Base-by-base conservation (phyloP, 2,797 vertebrate genomes). In the Pseudomugil gertrudae region DNA sequence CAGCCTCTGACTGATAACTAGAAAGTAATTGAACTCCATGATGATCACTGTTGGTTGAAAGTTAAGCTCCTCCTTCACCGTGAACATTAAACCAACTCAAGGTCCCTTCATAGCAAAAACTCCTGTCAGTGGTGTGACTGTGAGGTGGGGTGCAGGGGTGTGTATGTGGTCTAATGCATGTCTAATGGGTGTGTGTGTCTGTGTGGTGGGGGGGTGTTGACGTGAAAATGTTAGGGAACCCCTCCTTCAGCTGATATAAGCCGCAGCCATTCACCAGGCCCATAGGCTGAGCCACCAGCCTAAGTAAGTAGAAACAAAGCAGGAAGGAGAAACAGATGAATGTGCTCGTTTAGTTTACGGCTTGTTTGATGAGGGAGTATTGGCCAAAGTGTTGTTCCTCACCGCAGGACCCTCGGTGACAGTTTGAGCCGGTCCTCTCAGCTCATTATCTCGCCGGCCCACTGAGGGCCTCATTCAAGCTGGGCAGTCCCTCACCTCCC, bases 401-500 rank as follows among this genome's bases (percentile, higher is more conserved):
- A 74, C 90, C 74, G 84, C 90, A 85, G 90, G 91, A 91, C 89
- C 76, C 90, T 90, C 84, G 84, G 87, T 91, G 91, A 92, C 91
- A 92, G 91, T 92, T 92, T 92, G 90, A 90, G 91, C 74, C 83
- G 88, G 80, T 92, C 90, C 90, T 90, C 90, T 91, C 90, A 87
- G 89, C 91, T 92, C 91, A 92, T 92, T 92, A 92, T 92, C 91
- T 90, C 86, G 89, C 88, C 85, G 84, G 91, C 91, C 90, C 86
- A 91, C 88, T 89, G 90, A 89, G 91, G 90, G 87, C 89, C 89
- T 90, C 91, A 92, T 92, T 92, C 90, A 92, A 55, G 79, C 84
- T 62, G 60, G 71, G 81, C 84, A 81, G 79, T 69, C 83, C 62
- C 71, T 66, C 84, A 19, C 60, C 43, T 45, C 62, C 64, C 43